These are phyloP conservation scores for Toxotes chatareus DNA, from an alignment of 2,113 vertebrate species.

Conservation along the genomic window DNA sequence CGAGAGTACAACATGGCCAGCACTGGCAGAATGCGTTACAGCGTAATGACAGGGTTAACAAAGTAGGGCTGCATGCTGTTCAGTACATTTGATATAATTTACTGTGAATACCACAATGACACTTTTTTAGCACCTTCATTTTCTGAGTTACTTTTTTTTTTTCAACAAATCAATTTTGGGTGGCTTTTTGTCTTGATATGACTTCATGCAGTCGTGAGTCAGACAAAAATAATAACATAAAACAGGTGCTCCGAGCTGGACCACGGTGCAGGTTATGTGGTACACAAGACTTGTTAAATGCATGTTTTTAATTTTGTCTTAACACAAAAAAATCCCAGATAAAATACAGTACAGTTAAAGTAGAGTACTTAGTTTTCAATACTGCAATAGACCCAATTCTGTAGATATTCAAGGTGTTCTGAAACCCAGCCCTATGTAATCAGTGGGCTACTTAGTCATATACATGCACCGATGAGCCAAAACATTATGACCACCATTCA, in stretches of 20 bases:
- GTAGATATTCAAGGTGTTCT: too few species aligned
- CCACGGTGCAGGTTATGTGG: too few species aligned
- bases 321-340: too few species aligned
- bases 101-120: not conserved
- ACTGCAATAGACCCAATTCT: too few species aligned
- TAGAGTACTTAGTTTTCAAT: not conserved
- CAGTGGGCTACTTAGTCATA: not conserved
- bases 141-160: not conserved
- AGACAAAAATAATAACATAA: too few species aligned
- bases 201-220: not conserved
- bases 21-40: not conserved
- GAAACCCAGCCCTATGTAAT: not conserved
- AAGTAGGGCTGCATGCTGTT: not conserved
- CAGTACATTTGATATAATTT: not conserved
- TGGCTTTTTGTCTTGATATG: not conserved
- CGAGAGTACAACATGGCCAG: not conserved
- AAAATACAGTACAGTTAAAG: too few species aligned
- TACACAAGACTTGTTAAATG: too few species aligned
- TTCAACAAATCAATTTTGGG: not conserved
- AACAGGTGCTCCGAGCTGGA: too few species aligned
- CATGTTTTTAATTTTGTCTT: too few species aligned
- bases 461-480: not conserved
- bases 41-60: not conserved
- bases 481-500: not conserved
- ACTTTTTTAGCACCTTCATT: not conserved